These are phyloP conservation scores for Otus sunia DNA, from an alignment of 2,113 vertebrate species.

Conservation along the genomic window DNA sequence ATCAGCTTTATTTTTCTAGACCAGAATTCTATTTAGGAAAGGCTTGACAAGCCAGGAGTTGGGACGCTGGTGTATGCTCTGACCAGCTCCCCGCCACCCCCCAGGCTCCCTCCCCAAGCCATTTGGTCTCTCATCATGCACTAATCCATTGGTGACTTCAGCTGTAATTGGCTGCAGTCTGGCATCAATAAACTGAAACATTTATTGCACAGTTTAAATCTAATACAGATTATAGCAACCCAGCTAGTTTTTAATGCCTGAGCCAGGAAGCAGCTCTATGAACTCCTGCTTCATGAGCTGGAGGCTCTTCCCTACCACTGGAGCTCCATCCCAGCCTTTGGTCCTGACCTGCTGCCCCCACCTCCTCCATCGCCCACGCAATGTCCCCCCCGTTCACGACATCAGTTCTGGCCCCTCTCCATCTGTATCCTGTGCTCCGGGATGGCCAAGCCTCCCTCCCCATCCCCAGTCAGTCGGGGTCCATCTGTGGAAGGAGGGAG, in stretches of 20 bases:
- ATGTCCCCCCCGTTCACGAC: rapidly evolving
- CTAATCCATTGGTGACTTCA: constrained; percentile 31
- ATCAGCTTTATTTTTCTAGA: neutral
- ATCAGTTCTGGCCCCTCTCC: neutral
- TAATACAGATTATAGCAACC: constrained; percentile 53
- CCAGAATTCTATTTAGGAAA: neutral
- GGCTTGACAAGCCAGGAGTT: rapidly evolving
- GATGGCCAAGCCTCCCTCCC: neutral
- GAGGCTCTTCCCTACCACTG: neutral
- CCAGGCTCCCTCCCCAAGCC: neutral
- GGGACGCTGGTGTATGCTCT: neutral
- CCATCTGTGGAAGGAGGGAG: neutral
- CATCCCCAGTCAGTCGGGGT: neutral
- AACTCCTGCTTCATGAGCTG: neutral
- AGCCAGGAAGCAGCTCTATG: neutral
- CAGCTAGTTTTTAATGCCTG: neutral
- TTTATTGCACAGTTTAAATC: constrained; percentile 68
- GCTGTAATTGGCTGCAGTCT: constrained; percentile 51
- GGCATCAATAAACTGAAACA: constrained; percentile 62
- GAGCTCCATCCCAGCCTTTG: neutral
- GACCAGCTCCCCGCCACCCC: neutral
- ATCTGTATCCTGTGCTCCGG: neutral
- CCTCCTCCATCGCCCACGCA: neutral
- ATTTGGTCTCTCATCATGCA: constrained; percentile 30
- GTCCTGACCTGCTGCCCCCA: neutral